Evolutionary conservation across 2,888 invertebrate species (phyloP).

Genomic region (Mamestra brassicae): DNA sequence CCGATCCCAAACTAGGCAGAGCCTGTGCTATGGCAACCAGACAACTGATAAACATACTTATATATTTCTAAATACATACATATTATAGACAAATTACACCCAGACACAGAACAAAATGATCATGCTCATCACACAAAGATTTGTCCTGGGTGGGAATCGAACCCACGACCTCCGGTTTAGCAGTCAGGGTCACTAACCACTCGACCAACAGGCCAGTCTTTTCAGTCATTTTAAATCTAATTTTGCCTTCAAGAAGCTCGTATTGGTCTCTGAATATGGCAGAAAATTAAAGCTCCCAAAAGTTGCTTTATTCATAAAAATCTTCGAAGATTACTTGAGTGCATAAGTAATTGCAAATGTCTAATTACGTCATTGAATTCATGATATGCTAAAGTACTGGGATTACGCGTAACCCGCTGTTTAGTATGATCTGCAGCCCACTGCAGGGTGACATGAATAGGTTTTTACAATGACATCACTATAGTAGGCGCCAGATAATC

Average conservation of each 20-base stretch:
- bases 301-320: background rate
- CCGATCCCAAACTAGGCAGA: too few relatives aligned
- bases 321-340: slow-evolving; percentile 6
- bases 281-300: background rate
- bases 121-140: too few relatives aligned
- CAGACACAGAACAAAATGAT: too few relatives aligned
- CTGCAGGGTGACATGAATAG: background rate
- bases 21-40: too few relatives aligned
- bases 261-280: background rate
- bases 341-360: background rate
- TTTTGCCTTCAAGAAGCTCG: background rate
- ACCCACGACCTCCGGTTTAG: too few relatives aligned
- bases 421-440: slow-evolving; percentile 28
- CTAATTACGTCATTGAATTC: slow-evolving; percentile 22
- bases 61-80: too few relatives aligned
- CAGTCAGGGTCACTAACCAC: too few relatives aligned
- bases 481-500: too few relatives aligned
- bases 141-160: too few relatives aligned
- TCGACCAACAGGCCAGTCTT: too few relatives aligned
- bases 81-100: too few relatives aligned
- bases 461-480: slow-evolving; percentile 6
- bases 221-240: background rate
- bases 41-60: too few relatives aligned
- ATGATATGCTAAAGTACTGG: slow-evolving; percentile 23
- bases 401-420: slow-evolving; percentile 18